These are phyloP conservation scores for Diplodus sargus DNA, from an alignment of 2,797 vertebrate genomes.

Conservation along the genomic window DNA sequence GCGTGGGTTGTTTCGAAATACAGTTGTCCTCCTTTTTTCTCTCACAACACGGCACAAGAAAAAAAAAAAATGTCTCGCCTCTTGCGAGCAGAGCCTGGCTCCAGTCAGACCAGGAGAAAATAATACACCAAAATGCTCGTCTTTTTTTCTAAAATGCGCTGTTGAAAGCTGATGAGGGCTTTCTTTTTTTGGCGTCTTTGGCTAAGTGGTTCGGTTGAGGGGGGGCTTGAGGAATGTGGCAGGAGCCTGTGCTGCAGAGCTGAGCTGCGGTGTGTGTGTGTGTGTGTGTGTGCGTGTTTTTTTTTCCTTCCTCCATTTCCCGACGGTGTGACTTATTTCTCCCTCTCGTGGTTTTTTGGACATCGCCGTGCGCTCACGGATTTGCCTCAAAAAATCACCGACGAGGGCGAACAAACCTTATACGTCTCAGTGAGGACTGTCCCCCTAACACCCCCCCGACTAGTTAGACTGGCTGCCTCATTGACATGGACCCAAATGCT, in stretches of 20 bases:
- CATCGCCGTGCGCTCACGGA: not conserved
- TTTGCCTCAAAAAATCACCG: slow-evolving; percentile 1
- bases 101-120: not conserved
- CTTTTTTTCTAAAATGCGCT: slow-evolving; percentile 3
- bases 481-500: slow-evolving; percentile 78
- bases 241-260: slow-evolving; percentile 55
- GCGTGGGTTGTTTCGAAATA: slow-evolving; percentile 32
- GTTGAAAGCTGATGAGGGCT: not conserved
- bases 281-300: not conserved
- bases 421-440: slow-evolving; percentile 18
- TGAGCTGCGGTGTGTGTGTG: slow-evolving; percentile 67
- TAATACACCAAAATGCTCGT: slow-evolving; percentile 1
- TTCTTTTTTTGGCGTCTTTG: slow-evolving; percentile 1
- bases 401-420: slow-evolving; percentile 5
- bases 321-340: slow-evolving; percentile 27
- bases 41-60: not conserved
- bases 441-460: slow-evolving; percentile 39
- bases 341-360: too few species aligned
- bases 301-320: slow-evolving; percentile 45
- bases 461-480: slow-evolving; percentile 66
- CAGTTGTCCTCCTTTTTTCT: slow-evolving; percentile 5
- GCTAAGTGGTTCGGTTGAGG: slow-evolving; percentile 32
- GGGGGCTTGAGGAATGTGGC: slow-evolving; percentile 59
- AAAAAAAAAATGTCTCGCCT: slow-evolving; percentile 15
- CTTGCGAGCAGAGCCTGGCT: slow-evolving; percentile 5